Evolutionary conservation across 2,113 vertebrate genomes (phyloP).

Genomic region (Oreochromis spilurus): DNA sequence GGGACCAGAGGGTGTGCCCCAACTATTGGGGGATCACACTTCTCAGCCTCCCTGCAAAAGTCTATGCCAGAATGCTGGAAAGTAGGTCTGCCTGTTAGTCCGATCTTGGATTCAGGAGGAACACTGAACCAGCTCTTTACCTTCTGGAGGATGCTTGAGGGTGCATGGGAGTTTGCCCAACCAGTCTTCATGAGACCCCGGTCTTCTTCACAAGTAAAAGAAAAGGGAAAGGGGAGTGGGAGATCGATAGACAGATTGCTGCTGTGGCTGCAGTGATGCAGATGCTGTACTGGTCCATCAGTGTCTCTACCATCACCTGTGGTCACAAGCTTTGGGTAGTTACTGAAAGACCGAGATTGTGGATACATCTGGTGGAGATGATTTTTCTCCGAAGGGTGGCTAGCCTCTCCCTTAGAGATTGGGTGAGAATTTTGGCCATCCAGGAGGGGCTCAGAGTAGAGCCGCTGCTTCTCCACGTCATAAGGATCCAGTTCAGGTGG

Average conservation of each 20-base stretch:
- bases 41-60: background rate
- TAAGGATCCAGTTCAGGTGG: background rate
- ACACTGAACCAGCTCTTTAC: background rate
- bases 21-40: background rate
- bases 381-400: background rate
- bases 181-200: background rate
- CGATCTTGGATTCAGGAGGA: background rate
- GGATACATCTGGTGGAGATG: background rate
- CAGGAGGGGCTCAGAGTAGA: too few species aligned
- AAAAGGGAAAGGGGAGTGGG: background rate
- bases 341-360: background rate
- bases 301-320: background rate
- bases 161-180: background rate
- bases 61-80: background rate
- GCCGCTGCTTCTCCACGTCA: background rate
- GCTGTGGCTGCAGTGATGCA: background rate
- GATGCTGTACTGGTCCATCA: background rate
- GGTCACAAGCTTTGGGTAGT: background rate
- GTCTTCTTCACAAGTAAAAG: background rate
- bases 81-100: background rate
- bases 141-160: background rate
- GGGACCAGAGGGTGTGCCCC: background rate
- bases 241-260: background rate
- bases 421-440: background rate
- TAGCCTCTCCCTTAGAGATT: background rate